These are phyloP conservation scores for Phalera bucephala DNA, from an alignment of 2,888 invertebrate genomes.

Conservation along the genomic window DNA sequence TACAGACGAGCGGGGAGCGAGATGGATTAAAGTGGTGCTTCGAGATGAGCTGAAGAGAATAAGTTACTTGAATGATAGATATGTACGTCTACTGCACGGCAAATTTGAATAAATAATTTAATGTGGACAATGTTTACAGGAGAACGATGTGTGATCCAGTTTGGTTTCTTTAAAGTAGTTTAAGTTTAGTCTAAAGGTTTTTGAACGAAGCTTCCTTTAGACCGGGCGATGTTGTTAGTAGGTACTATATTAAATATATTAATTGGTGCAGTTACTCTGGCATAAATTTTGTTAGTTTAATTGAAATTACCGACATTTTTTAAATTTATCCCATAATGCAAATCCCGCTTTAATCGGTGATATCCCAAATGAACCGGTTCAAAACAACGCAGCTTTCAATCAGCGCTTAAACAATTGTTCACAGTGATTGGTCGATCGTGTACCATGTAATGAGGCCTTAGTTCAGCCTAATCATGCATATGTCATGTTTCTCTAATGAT, in stretches of 20 bases:
- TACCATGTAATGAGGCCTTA: slow-evolving; percentile 60
- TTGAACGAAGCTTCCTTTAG: too few relatives aligned
- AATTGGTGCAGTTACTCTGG: too few relatives aligned
- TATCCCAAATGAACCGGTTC: too few relatives aligned
- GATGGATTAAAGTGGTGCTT: slow-evolving; percentile 36
- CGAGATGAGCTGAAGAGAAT: slow-evolving; percentile 45
- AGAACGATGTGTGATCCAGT: too few relatives aligned
- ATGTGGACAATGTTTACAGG: slow-evolving; percentile 8
- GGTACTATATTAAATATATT: too few relatives aligned
- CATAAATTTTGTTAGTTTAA: too few relatives aligned
- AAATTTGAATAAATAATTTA: slow-evolving; percentile 22
- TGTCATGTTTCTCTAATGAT: slow-evolving; percentile 39
- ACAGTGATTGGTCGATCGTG: slow-evolving; percentile 65
- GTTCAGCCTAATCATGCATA: slow-evolving; percentile 51
- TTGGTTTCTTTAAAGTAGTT: too few relatives aligned
- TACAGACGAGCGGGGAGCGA: slow-evolving; percentile 44
- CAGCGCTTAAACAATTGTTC: slow-evolving; percentile 54
- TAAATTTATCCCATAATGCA: too few relatives aligned
- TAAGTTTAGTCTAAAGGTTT: too few relatives aligned
- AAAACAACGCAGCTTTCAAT: slow-evolving; percentile 67
- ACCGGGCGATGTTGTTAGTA: too few relatives aligned
- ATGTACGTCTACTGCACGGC: not conserved
- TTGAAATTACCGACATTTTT: too few relatives aligned
- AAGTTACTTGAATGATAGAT: slow-evolving; percentile 40
- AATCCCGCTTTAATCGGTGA: too few relatives aligned